Percentiles rank a stretch among this genome's conserved stretches.
These are phyloP conservation scores for Himantopus leucocephalus DNA, from an alignment of 2,113 vertebrate genomes.

Conservation along the genomic window DNA sequence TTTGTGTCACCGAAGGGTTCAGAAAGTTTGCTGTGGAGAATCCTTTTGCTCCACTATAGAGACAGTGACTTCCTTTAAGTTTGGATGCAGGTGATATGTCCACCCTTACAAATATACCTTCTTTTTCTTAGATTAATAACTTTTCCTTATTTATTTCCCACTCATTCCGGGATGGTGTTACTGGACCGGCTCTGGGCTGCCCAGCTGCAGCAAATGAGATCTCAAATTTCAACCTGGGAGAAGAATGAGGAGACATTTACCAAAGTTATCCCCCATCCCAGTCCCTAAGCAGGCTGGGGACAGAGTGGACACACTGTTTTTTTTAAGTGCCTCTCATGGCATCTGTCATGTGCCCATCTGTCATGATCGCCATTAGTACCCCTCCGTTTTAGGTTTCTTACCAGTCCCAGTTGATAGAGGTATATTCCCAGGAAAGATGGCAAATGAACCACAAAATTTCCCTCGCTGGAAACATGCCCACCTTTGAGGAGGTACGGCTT, in stretches of 20 bases:
- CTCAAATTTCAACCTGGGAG: background rate
- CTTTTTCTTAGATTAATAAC: background rate
- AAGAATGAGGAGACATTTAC: background rate
- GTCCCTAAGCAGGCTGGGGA: background rate
- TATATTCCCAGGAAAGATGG: background rate
- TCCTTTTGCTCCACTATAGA: background rate
- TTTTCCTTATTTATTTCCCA: background rate
- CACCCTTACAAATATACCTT: background rate
- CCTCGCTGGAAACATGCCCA: background rate
- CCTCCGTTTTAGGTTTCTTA: background rate
- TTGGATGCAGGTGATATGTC: background rate
- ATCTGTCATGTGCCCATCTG: background rate
- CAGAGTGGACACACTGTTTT: background rate
- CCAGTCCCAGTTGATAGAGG: background rate
- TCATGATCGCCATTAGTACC: fast-evolving
- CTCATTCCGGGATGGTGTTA: background rate
- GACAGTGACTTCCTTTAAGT: background rate
- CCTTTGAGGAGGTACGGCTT: background rate
- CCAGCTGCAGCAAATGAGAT: background rate
- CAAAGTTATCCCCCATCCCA: background rate
- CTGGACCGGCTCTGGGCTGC: background rate
- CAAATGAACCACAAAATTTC: background rate
- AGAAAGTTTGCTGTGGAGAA: conserved; percentile 2
- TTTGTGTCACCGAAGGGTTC: conserved; percentile 49
- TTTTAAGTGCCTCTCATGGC: background rate